A percentile compares a stretch with the other conserved stretches of the same genome.
phyloP scores from a whole-genome alignment of 2,113 vertebrate species.

The Zapornia atra region DNA sequence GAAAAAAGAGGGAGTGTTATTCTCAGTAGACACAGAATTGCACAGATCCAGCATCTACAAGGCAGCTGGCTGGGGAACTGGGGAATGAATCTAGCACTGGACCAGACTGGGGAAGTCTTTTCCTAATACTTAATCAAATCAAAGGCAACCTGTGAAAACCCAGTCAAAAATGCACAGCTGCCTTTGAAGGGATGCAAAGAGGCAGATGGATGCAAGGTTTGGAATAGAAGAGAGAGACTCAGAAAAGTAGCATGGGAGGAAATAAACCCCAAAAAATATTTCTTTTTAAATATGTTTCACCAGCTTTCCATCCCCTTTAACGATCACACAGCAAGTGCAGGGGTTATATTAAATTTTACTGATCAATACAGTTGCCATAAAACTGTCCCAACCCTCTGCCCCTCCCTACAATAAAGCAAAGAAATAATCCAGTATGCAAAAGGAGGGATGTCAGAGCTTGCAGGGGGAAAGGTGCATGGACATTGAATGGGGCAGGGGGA shows the following conservation, averaged over 20 bases:
- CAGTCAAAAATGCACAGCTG: not conserved
- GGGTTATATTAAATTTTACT: constrained; percentile 73
- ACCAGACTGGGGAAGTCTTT: not conserved
- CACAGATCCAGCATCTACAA: not conserved
- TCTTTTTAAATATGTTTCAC: constrained; percentile 39
- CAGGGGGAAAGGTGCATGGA: not conserved
- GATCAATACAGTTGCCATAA: constrained; percentile 72
- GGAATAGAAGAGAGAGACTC: not conserved
- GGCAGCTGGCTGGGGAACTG: not conserved
- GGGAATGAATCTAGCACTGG: not conserved
- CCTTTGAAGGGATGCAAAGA: not conserved
- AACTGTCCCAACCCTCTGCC: constrained; percentile 67
- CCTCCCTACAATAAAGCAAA: constrained; percentile 64
- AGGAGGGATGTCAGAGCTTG: not conserved
- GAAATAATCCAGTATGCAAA: constrained; percentile 67
- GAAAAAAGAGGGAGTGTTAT: not conserved
- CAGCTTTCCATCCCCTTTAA: constrained; percentile 40
- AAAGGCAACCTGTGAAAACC: not conserved
- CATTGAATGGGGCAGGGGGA: not conserved
- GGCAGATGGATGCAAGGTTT: not conserved
- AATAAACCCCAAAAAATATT: constrained; percentile 50
- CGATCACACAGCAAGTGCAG: constrained; percentile 64
- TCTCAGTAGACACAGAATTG: not conserved
- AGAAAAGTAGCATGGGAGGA: not conserved
- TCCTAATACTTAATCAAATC: not conserved